Percentiles rank a stretch among this genome's conserved stretches.
phyloP scores from a whole-genome alignment of 2,888 invertebrate species.

The Mesoligia furuncula region DNA sequence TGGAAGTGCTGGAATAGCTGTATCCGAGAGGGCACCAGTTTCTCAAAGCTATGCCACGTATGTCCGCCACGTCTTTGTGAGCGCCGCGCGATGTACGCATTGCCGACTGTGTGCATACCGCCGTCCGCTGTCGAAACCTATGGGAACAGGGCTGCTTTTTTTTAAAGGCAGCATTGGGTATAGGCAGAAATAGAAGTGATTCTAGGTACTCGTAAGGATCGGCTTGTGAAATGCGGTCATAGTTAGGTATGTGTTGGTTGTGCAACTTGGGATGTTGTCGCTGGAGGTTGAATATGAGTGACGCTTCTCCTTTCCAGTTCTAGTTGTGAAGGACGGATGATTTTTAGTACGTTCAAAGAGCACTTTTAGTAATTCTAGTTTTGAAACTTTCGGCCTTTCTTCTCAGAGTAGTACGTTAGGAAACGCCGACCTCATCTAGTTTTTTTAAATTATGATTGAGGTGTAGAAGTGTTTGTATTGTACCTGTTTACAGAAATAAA shows the following conservation, averaged over 20 bases:
- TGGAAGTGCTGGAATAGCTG: conserved; percentile 85
- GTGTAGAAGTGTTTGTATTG: too few species aligned
- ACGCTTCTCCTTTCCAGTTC: neutral
- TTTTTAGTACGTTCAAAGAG: neutral
- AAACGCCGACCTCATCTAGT: too few species aligned
- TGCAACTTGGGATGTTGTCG: conserved; percentile 15
- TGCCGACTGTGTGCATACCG: conserved; percentile 74
- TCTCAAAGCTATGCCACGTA: conserved; percentile 84
- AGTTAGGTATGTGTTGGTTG: neutral
- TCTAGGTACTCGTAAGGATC: conserved; percentile 45
- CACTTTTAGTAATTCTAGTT: too few species aligned
- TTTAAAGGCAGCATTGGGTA: conserved; percentile 42
- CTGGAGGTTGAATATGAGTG: neutral
- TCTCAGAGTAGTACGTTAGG: too few species aligned
- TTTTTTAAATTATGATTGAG: too few species aligned
- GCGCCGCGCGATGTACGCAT: conserved; percentile 74
- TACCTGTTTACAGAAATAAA: too few species aligned
- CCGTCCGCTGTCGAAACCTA: conserved; percentile 72
- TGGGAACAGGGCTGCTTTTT: conserved; percentile 60
- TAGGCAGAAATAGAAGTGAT: conserved; percentile 52
- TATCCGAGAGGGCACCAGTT: conserved; percentile 79
- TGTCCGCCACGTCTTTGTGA: conserved; percentile 85
- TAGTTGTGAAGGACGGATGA: too few species aligned
- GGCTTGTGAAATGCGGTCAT: conserved; percentile 34
- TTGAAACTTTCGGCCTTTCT: too few species aligned